Evolutionary conservation across 2,888 invertebrate species (phyloP), one percentile per base, ranked within the genome.

Genomic region (Drosophila dives): DNA sequence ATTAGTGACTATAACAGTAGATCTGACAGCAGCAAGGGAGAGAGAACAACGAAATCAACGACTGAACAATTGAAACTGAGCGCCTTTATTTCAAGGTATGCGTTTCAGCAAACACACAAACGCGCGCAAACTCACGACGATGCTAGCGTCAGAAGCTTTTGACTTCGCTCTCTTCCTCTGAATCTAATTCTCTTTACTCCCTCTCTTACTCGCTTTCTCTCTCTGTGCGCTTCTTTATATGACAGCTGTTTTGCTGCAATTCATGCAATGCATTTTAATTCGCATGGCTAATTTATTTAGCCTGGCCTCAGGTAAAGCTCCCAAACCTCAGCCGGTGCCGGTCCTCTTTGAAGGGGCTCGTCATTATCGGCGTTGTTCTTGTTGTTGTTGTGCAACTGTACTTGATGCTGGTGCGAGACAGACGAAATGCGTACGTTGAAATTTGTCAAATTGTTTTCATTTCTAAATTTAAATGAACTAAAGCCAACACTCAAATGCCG

Each of bases 11-110:
- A 79, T 79, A 53, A 71, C 80, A 64, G 63, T 66, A 69, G 70
- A 81, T 81, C 58, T 56, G 61, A 60, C 51, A 62, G 51, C 67
- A 49, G 63, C 81, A 15, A 55, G 42, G 49, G 50, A 70, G 80
- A 61, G 66, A 61, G 66, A 45, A 4, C 40, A 77, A 68, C 77
- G 65, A 56, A 75, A 63, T 76, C 83, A 70, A 83, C 83, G 65
- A 82, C 54, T 88, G 83, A 88, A 83, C 74, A 68, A 85, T 66
- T 77, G 69, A 56, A 83, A 88, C 84, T 85, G 90, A 86, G 86
- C 71, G 73, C 36, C 55, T 74, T 74, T 71, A 81, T 70, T 70
- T 55, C n/a, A 40, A 72, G 79, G 73, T 87, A 84, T 90, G 83
- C 83, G 74, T 67, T 71, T n/a, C 26, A 56, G 23, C 54, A 61